Evolutionary conservation across 1,140 invertebrate genomes (phyloP).

Genomic region (Magallana ariakensis): DNA sequence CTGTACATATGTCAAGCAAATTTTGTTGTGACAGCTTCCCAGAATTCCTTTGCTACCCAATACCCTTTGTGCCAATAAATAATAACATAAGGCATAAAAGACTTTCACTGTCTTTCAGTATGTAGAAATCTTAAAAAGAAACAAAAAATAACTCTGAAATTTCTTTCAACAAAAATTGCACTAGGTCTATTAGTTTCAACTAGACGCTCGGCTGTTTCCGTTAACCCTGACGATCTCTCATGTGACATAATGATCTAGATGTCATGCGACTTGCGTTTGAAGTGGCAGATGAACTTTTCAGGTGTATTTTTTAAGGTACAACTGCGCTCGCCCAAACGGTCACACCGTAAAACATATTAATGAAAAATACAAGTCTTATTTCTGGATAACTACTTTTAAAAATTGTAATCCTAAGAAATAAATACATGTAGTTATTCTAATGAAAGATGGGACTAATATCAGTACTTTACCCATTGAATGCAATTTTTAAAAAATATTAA

Average conservation of each 20-base stretch:
- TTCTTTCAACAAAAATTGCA: background rate
- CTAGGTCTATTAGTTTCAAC: constrained; percentile 14
- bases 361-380: background rate
- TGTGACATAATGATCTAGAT: background rate
- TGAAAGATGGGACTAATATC: constrained; percentile 16
- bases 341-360: constrained; percentile 18
- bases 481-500: background rate
- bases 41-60: background rate
- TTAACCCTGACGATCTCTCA: background rate
- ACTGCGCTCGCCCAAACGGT: background rate
- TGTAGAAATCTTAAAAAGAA: constrained; percentile 4
- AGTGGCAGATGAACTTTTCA: background rate
- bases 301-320: constrained; percentile 11
- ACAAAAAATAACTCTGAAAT: constrained; percentile 10
- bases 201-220: background rate
- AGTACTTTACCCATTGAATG: background rate
- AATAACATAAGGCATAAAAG: constrained; percentile 13
- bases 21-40: background rate
- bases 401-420: background rate
- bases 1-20: constrained; percentile 1
- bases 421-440: constrained; percentile 8
- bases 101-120: background rate
- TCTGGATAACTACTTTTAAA: constrained; percentile 19
- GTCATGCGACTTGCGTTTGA: background rate
- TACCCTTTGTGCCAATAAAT: background rate